Conservation (phyloP, 2,797 vertebrate species). For the Melanotaenia nigrans region DNA sequence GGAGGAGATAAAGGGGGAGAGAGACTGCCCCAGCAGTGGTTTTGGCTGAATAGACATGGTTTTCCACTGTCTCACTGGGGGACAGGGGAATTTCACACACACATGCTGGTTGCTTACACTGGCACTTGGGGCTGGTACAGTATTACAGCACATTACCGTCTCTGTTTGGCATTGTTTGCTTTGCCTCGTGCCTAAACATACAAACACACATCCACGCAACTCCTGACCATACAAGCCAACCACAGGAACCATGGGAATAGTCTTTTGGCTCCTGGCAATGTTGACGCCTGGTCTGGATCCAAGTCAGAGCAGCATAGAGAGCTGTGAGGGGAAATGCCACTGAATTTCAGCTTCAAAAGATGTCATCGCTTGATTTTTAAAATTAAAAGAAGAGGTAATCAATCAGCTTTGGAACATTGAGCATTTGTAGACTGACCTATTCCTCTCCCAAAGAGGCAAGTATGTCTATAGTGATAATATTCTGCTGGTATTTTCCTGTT, state of each 20-base stretch:
- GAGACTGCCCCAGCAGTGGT: conserved; percentile 47
- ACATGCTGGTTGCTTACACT: conserved; percentile 72
- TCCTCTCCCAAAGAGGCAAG: background rate
- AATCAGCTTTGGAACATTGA: conserved; percentile 15
- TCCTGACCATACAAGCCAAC: conserved; percentile 76
- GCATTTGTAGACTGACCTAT: conserved; percentile 10
- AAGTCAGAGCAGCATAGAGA: conserved; percentile 59
- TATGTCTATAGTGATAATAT: conserved; percentile 2
- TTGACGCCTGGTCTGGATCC: conserved; percentile 73
- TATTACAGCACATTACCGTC: conserved; percentile 75
- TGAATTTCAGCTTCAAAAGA: conserved; percentile 42
- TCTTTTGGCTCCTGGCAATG: conserved; percentile 74
- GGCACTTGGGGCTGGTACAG: conserved; percentile 72
- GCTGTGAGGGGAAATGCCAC: conserved; percentile 41
- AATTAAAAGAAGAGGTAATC: conserved; percentile 6
- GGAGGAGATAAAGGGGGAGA: conserved; percentile 24
- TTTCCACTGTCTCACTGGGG: conserved; percentile 73
- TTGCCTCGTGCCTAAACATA: conserved; percentile 71
- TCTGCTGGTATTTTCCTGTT: conserved; percentile 16
- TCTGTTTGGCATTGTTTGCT: conserved; percentile 75
- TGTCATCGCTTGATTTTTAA: conserved; percentile 12
- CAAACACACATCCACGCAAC: conserved; percentile 71
- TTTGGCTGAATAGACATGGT: conserved; percentile 68
- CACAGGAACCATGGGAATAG: conserved; percentile 73
- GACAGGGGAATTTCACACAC: conserved; percentile 73